Evolutionary conservation across 2,797 vertebrate species (phyloP).

Genomic region (Capromys pilorides): DNA sequence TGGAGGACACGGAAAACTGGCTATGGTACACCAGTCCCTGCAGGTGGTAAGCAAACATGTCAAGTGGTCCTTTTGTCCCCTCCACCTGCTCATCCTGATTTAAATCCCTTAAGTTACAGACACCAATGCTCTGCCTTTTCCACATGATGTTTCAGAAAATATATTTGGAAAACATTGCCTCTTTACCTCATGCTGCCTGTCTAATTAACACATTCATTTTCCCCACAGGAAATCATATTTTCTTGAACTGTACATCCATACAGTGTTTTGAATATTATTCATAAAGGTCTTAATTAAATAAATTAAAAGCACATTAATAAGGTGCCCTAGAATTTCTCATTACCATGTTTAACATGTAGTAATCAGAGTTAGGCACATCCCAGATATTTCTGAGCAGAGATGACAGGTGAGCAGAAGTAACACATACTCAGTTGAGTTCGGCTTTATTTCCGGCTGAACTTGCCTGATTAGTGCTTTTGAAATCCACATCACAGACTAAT

Average conservation of each 20-base stretch:
- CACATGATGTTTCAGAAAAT: neutral
- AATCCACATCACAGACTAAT: constrained; percentile 26
- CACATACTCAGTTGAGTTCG: neutral
- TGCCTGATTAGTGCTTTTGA: constrained; percentile 50
- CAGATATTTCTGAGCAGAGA: neutral
- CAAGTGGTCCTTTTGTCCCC: neutral
- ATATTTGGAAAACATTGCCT: neutral
- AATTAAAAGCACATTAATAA: neutral
- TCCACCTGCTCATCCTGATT: neutral
- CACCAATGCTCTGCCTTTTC: neutral
- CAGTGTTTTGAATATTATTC: neutral
- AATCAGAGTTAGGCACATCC: neutral
- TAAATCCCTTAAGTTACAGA: neutral
- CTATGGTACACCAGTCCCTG: fast-evolving
- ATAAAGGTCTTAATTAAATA: neutral
- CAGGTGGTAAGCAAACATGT: neutral
- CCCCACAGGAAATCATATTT: neutral
- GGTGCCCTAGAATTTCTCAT: neutral
- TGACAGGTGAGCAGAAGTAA: constrained; percentile 40
- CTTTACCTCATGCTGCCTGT: neutral
- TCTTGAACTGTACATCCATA: neutral
- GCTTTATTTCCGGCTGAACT: constrained; percentile 40
- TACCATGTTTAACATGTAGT: neutral
- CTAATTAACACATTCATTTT: neutral
- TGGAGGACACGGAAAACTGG: neutral